phyloP scores from a whole-genome alignment of 1,140 invertebrate genomes.

The Onthophagus taurus region DNA sequence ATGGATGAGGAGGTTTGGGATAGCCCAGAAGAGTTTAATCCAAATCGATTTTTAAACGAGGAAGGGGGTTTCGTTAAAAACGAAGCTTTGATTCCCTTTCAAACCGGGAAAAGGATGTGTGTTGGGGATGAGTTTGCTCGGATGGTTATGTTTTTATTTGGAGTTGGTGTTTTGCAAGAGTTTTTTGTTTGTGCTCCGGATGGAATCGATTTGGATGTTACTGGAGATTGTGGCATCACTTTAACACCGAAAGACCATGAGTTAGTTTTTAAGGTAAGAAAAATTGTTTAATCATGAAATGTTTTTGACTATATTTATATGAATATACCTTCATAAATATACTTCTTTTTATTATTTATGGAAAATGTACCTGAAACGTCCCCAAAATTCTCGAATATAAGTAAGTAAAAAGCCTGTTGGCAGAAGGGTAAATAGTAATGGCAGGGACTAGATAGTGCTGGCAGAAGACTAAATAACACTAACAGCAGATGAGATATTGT shows the following conservation, averaged over 20 bases:
- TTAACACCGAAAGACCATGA: conserved; percentile 51
- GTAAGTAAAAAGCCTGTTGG: no score
- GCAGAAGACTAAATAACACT: no score
- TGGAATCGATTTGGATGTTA: conserved; percentile 42
- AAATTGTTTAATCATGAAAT: background rate
- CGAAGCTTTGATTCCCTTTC: conserved; percentile 74
- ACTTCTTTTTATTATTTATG: no score
- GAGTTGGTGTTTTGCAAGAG: conserved; percentile 51
- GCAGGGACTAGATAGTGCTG: no score
- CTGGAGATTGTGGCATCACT: conserved; percentile 62
- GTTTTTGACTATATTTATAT: no score
- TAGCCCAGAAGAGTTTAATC: conserved; percentile 61
- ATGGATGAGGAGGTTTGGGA: conserved; percentile 62
- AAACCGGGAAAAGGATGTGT: conserved; percentile 77
- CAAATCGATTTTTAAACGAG: conserved; percentile 60
- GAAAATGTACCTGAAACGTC: no score
- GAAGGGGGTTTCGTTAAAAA: conserved; percentile 54
- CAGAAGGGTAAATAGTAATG: no score
- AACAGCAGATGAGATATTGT: no score
- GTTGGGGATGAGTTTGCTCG: conserved; percentile 75
- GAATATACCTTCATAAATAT: no score
- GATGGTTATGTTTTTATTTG: conserved; percentile 62
- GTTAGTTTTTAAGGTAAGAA: conserved; percentile 35
- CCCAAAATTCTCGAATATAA: no score
- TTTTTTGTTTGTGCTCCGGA: conserved; percentile 43